A percentile compares a stretch with the other conserved stretches of the same genome.
These are phyloP conservation scores for Galeopsomyia nigrocyanea DNA, from an alignment of 2,888 invertebrate genomes.

Conservation along the genomic window DNA sequence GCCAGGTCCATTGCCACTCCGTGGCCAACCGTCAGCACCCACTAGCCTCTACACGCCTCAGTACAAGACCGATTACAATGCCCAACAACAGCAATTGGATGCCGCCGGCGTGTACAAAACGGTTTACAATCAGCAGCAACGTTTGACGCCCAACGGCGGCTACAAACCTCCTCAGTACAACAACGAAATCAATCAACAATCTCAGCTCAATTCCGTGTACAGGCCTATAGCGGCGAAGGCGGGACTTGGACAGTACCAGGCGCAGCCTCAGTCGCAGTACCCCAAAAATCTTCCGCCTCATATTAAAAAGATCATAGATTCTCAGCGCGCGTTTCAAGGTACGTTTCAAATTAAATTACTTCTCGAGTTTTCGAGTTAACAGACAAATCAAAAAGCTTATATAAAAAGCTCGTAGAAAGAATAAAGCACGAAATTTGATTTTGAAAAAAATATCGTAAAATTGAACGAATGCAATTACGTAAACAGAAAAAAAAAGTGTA, in stretches of 20 bases:
- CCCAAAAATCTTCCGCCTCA: slow-evolving; percentile 54
- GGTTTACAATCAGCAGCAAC: slow-evolving; percentile 43
- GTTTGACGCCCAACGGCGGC: slow-evolving; percentile 19
- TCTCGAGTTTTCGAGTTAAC: too few species aligned
- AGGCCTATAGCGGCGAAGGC: slow-evolving; percentile 26
- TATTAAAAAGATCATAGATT: slow-evolving; percentile 53
- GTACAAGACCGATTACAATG: slow-evolving; percentile 39
- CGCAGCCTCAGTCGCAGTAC: slow-evolving; percentile 45
- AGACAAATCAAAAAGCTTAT: too few species aligned
- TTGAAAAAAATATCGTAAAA: too few species aligned
- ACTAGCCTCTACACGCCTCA: slow-evolving; percentile 31
- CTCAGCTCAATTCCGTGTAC: slow-evolving; percentile 46
- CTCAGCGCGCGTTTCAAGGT: slow-evolving; percentile 48
- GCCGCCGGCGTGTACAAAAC: slow-evolving; percentile 7
- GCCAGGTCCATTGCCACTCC: slow-evolving; percentile 41
- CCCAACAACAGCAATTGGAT: slow-evolving; percentile 43
- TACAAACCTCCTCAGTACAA: slow-evolving; percentile 34
- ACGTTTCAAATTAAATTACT: neutral
- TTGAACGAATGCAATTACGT: too few species aligned
- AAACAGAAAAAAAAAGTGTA: too few species aligned
- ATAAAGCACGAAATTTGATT: too few species aligned
- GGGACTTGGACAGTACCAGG: slow-evolving; percentile 3
- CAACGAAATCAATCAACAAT: slow-evolving; percentile 46
- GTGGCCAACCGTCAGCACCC: slow-evolving; percentile 40
- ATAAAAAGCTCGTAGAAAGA: too few species aligned